Conservation (phyloP, 2,888 invertebrate genomes). For the Leuctra nigra region DNA sequence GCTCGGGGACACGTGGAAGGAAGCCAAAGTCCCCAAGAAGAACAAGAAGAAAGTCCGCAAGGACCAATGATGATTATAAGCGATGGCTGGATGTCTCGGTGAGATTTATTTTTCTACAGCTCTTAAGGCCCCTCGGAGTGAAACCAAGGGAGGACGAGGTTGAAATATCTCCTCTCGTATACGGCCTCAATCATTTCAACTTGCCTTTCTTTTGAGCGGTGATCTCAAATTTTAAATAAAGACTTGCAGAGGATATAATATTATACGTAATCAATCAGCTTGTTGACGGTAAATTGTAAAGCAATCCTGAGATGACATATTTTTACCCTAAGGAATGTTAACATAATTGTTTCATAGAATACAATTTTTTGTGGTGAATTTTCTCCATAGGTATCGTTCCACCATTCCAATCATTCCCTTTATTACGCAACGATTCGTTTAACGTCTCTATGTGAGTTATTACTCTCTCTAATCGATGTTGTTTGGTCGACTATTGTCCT, state of each 20-base stretch:
- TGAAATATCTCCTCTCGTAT: not conserved
- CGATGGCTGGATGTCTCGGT: constrained; percentile 21
- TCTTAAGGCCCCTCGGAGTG: constrained; percentile 12
- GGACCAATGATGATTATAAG: constrained; percentile 54
- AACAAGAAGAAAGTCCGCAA: constrained; percentile 71
- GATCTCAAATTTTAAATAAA: constrained; percentile 17
- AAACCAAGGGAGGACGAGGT: constrained; percentile 10
- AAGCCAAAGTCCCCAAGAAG: constrained; percentile 64
- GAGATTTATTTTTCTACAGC: constrained; percentile 28
- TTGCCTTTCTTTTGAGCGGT: constrained; percentile 18
- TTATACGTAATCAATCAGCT: not conserved
- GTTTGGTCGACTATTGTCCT: too few relatives aligned
- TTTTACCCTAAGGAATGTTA: constrained; percentile 9
- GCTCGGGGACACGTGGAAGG: constrained; percentile 64
- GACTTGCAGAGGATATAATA: constrained; percentile 5
- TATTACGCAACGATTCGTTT: too few relatives aligned
- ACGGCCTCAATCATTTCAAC: constrained; percentile 12
- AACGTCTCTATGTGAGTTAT: too few relatives aligned
- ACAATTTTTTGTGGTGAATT: constrained; percentile 10
- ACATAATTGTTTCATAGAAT: constrained; percentile 2
- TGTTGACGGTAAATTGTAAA: not conserved
- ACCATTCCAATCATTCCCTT: constrained; percentile 20
- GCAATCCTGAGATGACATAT: too few relatives aligned
- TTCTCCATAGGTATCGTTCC: constrained; percentile 8
- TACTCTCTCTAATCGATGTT: too few relatives aligned